Base-by-base conservation (phyloP, 2,113 vertebrate species). In the Rostratula benghalensis region DNA sequence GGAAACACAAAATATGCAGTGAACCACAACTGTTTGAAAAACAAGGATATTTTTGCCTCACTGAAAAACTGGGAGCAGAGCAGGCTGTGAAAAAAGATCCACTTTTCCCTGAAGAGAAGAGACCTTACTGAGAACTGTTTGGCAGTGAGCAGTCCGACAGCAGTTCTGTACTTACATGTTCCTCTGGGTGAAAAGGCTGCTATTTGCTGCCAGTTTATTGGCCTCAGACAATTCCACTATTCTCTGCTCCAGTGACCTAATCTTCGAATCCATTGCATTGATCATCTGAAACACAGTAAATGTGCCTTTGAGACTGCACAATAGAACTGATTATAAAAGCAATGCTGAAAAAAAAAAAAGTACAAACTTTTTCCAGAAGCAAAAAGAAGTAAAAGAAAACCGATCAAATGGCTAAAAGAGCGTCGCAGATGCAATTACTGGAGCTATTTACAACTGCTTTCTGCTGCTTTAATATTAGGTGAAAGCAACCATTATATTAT, bases 221-320 rank as follows among this genome's bases (percentile, higher is more conserved):
- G 99, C 99, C 97, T 99, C 99, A 3, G 99, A 99, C 71, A 99
- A 89, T 93, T 99, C 99, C 89, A 99, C 97, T 91, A 99, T 99
- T 94, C 99, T 99, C 98, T 99, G 99, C 95, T 99, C 99, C 98
- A 99, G 97, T 74, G 98, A 99, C 95, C 98, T 98, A 97, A 99
- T 99, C 98, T 99, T 99, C 3, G 99, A 99, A 95, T 99, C 99
- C 99, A 99, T 99, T 22, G 99, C 99, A 95, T 99, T 99, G 97
- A 99, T 99, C 95, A 99, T 99, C 99, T 99, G 96, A 94, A 98
- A 98, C 46, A 97, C 61, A 97, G 81, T 37, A 87, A 57, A 57
- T 10, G 30, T 60, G 45, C 59, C 87, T 90, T 86, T 94, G 78
- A 94, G 84, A 84, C 25, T 14, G 75, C 35, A 54, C 46, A 60